Evolutionary conservation across 1,140 invertebrate species (phyloP).

Genomic region (Trichogramma pretiosum): DNA sequence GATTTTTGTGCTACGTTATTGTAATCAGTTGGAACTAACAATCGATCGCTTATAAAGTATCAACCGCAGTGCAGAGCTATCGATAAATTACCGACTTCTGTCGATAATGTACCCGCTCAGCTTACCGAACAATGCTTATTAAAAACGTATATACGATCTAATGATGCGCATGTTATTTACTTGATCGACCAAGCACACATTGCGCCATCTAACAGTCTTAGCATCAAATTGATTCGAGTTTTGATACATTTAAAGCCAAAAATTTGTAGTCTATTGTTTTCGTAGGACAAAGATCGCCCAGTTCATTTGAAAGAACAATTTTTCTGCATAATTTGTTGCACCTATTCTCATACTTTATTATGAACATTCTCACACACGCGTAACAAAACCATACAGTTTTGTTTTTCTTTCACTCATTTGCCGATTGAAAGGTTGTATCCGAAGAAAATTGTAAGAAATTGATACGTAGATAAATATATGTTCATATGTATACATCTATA

Average conservation of each 20-base stretch:
- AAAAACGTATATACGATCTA: no score
- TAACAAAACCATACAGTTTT: conserved; percentile 4
- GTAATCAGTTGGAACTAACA: background rate
- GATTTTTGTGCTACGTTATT: conserved; percentile 10
- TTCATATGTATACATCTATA: conserved; percentile 23
- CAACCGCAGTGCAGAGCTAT: background rate
- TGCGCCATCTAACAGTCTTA: no score
- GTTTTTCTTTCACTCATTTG: conserved; percentile 9
- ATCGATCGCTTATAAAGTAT: background rate
- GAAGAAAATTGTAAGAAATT: conserved; percentile 37
- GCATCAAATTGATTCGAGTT: no score
- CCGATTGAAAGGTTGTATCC: conserved; percentile 36
- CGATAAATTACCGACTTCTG: conserved; percentile 19
- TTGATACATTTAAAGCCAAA: no score
- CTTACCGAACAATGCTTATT: background rate
- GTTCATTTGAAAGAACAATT: no score
- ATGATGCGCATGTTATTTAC: no score
- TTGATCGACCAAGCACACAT: no score
- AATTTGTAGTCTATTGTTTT: no score
- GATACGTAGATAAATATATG: conserved; percentile 40
- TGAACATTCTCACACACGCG: background rate
- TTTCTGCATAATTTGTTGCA: no score
- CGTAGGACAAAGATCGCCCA: no score
- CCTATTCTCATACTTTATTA: no score
- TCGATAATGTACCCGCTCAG: conserved; percentile 3